phyloP scores from a whole-genome alignment of 2,797 vertebrate species.

The Myotis daubentonii region DNA sequence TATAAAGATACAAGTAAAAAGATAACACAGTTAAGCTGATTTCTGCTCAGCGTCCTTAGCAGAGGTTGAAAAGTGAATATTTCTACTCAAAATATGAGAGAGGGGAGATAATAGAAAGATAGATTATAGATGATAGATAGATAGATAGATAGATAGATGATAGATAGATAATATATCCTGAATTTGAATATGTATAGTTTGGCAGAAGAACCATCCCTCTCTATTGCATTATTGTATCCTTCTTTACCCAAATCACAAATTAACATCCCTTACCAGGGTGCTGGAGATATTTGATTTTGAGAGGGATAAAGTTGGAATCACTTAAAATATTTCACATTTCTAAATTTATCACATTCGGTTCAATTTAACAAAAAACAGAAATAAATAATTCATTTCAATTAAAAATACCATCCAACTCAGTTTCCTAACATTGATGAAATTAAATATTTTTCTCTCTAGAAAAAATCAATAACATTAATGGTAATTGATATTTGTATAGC shows the following conservation, averaged over 20 bases:
- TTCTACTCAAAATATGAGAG: background rate
- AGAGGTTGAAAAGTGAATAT: background rate
- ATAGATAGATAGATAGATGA: no score
- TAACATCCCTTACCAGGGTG: background rate
- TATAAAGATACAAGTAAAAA: conserved; percentile 15
- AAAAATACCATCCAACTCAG: background rate
- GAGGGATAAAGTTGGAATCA: background rate
- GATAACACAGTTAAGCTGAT: background rate
- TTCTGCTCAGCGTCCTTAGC: background rate
- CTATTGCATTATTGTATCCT: background rate
- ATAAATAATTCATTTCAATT: conserved; percentile 13
- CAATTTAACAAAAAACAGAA: background rate
- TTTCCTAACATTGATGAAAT: conserved; percentile 7
- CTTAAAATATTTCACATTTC: conserved; percentile 21
- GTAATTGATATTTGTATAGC: background rate
- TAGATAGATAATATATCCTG: background rate
- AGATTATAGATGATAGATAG: background rate
- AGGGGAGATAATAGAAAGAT: background rate
- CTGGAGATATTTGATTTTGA: conserved; percentile 18
- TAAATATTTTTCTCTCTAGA: background rate
- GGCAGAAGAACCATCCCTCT: background rate
- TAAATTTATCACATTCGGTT: background rate
- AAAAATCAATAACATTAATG: conserved; percentile 16
- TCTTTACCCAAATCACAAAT: background rate
- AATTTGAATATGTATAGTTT: conserved; percentile 44